A percentile compares a stretch with the other conserved stretches of the same genome.
These are phyloP conservation scores for Heteractis magnifica DNA, from an alignment of 92 coral and sea anemone genomes.

Conservation along the genomic window DNA sequence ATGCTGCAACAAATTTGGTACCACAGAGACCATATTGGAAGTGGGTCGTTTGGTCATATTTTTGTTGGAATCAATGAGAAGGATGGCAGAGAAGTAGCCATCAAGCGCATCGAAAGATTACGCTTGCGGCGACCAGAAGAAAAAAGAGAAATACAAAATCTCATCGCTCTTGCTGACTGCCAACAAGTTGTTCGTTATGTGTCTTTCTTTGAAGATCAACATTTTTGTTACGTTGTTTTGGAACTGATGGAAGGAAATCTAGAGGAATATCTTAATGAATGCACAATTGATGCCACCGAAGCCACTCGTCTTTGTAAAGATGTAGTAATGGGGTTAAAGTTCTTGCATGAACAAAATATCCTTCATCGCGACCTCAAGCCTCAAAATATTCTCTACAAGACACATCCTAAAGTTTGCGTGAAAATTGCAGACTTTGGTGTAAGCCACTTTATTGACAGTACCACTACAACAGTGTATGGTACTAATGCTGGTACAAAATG, in stretches of 20 bases:
- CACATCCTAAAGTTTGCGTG: no score
- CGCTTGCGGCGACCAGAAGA: slow-evolving; percentile 7
- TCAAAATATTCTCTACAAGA: no score
- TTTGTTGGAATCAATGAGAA: slow-evolving; percentile 16
- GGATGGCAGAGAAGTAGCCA: slow-evolving; percentile 45
- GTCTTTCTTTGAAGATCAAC: slow-evolving; percentile 6
- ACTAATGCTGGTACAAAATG: no score
- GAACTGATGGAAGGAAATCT: slow-evolving; percentile 61
- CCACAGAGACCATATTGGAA: slow-evolving; percentile 15
- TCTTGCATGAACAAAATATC: no score
- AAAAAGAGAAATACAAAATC: slow-evolving; percentile 18
- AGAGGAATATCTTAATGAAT: neutral
- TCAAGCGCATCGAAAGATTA: slow-evolving; percentile 24
- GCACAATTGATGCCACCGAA: no score
- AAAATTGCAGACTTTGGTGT: no score
- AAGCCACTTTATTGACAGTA: no score
- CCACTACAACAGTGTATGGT: no score
- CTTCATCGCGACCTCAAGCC: no score
- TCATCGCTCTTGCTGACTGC: slow-evolving; percentile 13
- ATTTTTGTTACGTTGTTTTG: slow-evolving; percentile 35
- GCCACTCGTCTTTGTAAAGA: no score
- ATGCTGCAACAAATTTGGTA: neutral
- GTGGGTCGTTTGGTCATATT: slow-evolving; percentile 31
- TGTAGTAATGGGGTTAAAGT: no score
- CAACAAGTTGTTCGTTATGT: slow-evolving; percentile 17